Base-by-base conservation (phyloP, 37 sponge, comb jelly and placozoan genomes). In the Aplysina aerophoba region DNA sequence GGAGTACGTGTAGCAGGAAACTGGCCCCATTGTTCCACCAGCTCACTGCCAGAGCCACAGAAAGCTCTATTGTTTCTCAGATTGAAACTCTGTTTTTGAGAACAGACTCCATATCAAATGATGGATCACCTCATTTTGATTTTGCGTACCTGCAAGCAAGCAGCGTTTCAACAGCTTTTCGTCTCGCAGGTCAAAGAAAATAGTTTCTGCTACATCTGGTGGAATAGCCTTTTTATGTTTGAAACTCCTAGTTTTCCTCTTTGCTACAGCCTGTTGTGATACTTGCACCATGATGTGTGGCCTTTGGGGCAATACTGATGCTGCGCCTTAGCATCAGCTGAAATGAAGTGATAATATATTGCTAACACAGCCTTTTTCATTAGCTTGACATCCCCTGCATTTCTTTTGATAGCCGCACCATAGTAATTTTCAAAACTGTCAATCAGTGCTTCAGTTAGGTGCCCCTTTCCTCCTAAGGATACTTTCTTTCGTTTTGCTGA, bases 351-450 rank as follows among this genome's bases (percentile, higher is more conserved):
- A 6, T 64, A 19, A 13, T 77, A 74, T 17, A 64, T 67, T 21
- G 87, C 87, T 36, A 68, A 35, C 4, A 86, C 86, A 16, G 79
- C 79, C 22, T 59, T 62, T 41, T 56, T 80, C 87, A 86, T 86
- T n/a, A 33, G 39, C 17, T 80, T 27, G 14, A 86, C 21, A 33
- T 80, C 71, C 1, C 81, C 81, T n/a, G 21, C 33, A 55, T 86
- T 80, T 3, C 25, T 67, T 67, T 80, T 28, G 13, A 86, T 86
- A 4, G 87, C 80, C 11, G 79, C 58, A 12, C 87, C 87, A 67
- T 86, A 86, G 31, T 86, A 86, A 54, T 86, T 86, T 37, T 86
- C 81, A 8, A 86, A 68, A 20, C 63, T 59, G 39, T 86, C 39
- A 5, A 80, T 67, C 38, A 58, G 0, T 22, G 34, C 20, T 62